A percentile compares a stretch with the other conserved stretches of the same genome.
Conservation (phyloP, 2,797 vertebrate species). For the Sylvia borin region DNA sequence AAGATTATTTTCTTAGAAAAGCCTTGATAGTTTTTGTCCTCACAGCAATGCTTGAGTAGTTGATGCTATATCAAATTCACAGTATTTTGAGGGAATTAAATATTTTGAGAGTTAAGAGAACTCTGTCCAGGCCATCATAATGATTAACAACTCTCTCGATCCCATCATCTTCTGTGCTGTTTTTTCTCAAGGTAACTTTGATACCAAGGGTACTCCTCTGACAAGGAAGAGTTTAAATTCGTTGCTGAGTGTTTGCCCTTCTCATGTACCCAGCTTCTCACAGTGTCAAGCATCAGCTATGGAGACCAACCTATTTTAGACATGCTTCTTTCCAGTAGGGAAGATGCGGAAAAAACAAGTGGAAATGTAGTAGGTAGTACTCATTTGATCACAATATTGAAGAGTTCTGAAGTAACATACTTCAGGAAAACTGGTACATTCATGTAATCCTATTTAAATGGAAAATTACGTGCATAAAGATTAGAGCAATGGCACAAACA, state of each 20-base stretch:
- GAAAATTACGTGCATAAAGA: background rate
- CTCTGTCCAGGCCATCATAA: background rate
- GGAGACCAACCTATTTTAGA: background rate
- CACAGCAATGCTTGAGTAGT: background rate
- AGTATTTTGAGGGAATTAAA: conserved; percentile 13
- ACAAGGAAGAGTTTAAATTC: background rate
- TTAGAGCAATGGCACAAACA: background rate
- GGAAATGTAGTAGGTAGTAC: background rate
- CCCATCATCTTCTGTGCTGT: background rate
- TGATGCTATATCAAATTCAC: background rate
- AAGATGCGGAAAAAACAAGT: rapidly evolving
- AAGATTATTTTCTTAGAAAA: conserved; percentile 1
- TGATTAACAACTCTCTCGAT: background rate
- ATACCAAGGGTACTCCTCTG: background rate
- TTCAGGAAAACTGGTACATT: background rate
- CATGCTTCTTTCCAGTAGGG: background rate
- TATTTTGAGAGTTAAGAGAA: conserved; percentile 5
- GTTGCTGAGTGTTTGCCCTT: background rate
- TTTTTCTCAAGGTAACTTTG: background rate
- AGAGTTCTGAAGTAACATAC: background rate
- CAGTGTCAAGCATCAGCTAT: background rate
- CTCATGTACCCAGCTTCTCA: background rate
- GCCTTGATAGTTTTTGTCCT: background rate
- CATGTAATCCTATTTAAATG: background rate
- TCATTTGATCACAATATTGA: background rate